phyloP scores from a whole-genome alignment of 2,113 vertebrate genomes.

The Microtus oregoni region DNA sequence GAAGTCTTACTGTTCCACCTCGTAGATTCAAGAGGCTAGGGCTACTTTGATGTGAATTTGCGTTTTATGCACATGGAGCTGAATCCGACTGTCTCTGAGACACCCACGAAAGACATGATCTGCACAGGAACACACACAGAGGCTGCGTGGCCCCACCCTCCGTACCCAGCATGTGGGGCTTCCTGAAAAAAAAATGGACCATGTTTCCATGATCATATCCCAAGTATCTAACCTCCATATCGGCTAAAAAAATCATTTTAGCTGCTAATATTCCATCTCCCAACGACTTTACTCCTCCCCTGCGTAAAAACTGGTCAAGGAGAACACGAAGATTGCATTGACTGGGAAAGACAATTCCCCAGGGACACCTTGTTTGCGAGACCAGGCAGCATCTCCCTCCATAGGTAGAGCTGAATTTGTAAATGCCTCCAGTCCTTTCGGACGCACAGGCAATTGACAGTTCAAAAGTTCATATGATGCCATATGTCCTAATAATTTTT shows the following conservation, averaged over 20 bases:
- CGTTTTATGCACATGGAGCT: conserved; percentile 30
- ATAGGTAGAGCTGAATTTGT: conserved; percentile 64
- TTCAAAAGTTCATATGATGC: conserved; percentile 88
- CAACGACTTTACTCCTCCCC: conserved; percentile 50
- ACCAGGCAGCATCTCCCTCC: conserved; percentile 54
- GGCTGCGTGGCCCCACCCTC: not conserved
- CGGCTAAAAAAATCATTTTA: conserved; percentile 71
- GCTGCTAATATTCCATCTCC: conserved; percentile 75
- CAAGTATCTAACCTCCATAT: conserved; percentile 75
- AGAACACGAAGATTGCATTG: conserved; percentile 63
- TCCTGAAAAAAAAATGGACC: conserved; percentile 24
- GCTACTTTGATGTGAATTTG: conserved; percentile 70
- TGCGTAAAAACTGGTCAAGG: conserved; percentile 73
- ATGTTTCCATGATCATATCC: conserved; percentile 31
- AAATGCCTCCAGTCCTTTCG: conserved; percentile 72
- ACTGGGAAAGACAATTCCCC: conserved; percentile 44
- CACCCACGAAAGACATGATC: not conserved
- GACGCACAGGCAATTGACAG: conserved; percentile 77
- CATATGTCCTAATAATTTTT: conserved; percentile 88
- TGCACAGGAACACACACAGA: not conserved
- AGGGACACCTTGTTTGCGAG: conserved; percentile 53
- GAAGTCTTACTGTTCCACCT: conserved; percentile 79
- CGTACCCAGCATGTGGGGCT: not conserved
- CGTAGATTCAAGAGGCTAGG: conserved; percentile 24
- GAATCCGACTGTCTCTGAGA: conserved; percentile 3